Conservation (phyloP, 1,140 invertebrate species). For the Lepidotrigona ventralis region DNA sequence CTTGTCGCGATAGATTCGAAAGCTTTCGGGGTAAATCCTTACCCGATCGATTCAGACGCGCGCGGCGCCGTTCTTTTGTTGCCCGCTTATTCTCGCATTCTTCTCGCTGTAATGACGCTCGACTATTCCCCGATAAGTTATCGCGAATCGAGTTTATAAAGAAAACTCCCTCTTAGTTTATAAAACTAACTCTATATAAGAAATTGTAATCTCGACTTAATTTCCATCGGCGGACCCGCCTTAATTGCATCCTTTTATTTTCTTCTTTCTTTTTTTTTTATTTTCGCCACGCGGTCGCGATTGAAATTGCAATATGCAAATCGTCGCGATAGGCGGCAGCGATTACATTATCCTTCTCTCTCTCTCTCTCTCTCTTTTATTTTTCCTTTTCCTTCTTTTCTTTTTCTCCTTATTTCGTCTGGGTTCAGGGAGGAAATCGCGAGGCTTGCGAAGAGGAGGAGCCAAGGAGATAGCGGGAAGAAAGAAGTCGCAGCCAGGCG, state of each 20-base stretch:
- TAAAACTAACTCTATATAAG: not conserved
- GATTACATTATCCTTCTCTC: slow-evolving; percentile 9
- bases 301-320: slow-evolving; percentile 41
- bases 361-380: too few species aligned
- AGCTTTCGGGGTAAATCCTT: not conserved
- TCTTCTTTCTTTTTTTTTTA: too few species aligned
- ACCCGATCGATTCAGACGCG: not conserved
- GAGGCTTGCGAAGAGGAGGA: not conserved
- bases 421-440: slow-evolving; percentile 29
- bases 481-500: slow-evolving; percentile 48
- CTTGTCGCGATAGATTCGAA: slow-evolving; percentile 15
- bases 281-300: slow-evolving; percentile 7
- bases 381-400: too few species aligned
- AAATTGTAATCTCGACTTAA: slow-evolving; percentile 4
- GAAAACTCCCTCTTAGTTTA: not conserved
- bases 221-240: not conserved
- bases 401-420: not conserved
- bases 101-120: not conserved
- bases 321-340: not conserved
- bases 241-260: slow-evolving; percentile 13
- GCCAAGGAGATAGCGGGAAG: slow-evolving; percentile 1
- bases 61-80: not conserved
- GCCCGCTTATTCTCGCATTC: not conserved
- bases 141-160: not conserved
- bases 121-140: not conserved